Base-by-base conservation (phyloP, 1,140 invertebrate genomes). In the Eupeodes corollae region DNA sequence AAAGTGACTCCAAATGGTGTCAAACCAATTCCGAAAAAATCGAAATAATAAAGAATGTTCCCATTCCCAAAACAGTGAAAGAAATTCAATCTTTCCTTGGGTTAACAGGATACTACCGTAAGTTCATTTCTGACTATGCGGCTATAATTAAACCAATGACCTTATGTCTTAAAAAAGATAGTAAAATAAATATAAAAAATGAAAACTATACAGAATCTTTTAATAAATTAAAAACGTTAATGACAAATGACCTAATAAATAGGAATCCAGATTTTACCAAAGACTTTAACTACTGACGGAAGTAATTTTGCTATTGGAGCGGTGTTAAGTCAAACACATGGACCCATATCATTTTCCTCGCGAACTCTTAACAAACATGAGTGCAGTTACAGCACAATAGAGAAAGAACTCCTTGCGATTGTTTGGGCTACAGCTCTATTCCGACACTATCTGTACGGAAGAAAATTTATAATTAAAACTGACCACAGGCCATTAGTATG, bases 371-470 rank as follows among this genome's bases (percentile, higher is more conserved):
- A n/a, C n/a, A n/a, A n/a, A n/a, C n/a, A n/a, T n/a, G n/a, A n/a
- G n/a, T n/a, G n/a, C n/a, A n/a, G n/a, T n/a, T n/a, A n/a, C n/a
- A n/a, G n/a, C n/a, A n/a, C n/a, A n/a, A 53, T 44, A 8, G 57
- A 59, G 45, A 51, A 52, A 44, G 55, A 57, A 46, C 37, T 56
- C 9, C 19, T 52, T 34, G 50, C 49, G 1, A 56, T 58, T 30
- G 42, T 77, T 5, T 70, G 63, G 56, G 69, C 63, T 0, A 58
- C 69, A 0, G 62, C 72, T 52, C 57, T 69, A 41, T 77, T 72
- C 54, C 46, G 58, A 50, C 63, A 37, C 35, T 51, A 52, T 41
- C 43, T 51, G 15, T 45, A 32, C 26, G 48, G 42, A 38, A 43
- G n/a, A n/a, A n/a, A n/a, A n/a, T n/a, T n/a, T n/a, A n/a, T n/a